phyloP scores from a whole-genome alignment of 2,797 vertebrate species.

The Rousettus madagascariensis region DNA sequence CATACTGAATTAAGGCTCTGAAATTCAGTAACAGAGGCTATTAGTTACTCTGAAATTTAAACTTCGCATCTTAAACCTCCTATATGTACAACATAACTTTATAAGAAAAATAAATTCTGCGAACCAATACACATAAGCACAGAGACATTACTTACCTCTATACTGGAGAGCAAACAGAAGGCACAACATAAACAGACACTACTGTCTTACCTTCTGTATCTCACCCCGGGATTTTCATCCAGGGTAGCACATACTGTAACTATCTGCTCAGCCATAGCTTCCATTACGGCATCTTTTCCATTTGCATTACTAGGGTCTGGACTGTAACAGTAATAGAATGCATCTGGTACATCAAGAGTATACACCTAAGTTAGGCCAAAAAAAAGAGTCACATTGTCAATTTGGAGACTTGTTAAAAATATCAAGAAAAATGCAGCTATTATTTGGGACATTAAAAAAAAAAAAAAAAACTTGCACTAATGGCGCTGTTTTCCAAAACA shows the following conservation, averaged over 20 bases:
- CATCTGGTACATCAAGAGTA: constrained; percentile 90
- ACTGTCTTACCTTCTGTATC: constrained; percentile 90
- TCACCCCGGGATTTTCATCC: constrained; percentile 95
- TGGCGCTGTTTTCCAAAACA: constrained; percentile 13
- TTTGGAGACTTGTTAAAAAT: constrained; percentile 8
- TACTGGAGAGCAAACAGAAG: not conserved
- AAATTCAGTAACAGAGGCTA: constrained; percentile 18
- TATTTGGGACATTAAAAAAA: not conserved
- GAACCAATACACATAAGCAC: not conserved
- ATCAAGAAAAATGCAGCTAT: not conserved
- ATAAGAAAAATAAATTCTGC: not conserved
- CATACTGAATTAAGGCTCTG: constrained; percentile 15
- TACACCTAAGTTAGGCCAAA: constrained; percentile 89
- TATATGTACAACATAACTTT: not conserved
- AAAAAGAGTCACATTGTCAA: constrained; percentile 48
- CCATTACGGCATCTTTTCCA: constrained; percentile 87
- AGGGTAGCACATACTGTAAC: constrained; percentile 95
- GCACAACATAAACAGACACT: not conserved
- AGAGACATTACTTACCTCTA: not conserved
- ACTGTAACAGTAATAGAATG: constrained; percentile 94
- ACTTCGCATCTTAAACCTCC: not conserved
- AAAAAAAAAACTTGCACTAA: not conserved
- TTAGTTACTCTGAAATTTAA: constrained; percentile 17
- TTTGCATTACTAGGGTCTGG: constrained; percentile 83
- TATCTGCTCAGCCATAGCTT: constrained; percentile 92